Evolutionary conservation across 1,140 invertebrate genomes (phyloP).

Genomic region (Tetranychus urticae): DNA sequence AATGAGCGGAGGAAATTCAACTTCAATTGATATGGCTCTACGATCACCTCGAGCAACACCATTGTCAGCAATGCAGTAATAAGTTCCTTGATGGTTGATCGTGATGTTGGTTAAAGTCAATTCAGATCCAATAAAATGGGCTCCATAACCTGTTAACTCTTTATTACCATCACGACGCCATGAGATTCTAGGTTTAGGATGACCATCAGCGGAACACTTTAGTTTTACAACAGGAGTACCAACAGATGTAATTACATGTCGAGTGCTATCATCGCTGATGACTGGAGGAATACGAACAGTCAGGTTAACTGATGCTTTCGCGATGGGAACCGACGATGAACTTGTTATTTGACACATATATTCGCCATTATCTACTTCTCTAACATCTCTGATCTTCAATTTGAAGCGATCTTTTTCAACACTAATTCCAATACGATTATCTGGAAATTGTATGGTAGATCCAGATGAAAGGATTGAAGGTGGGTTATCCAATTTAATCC

Average conservation of each 20-base stretch:
- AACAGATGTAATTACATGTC: constrained; percentile 13
- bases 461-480: background rate
- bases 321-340: constrained; percentile 22
- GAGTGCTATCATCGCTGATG: constrained; percentile 74
- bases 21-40: constrained; percentile 64
- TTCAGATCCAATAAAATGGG: constrained; percentile 37
- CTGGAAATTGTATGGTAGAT: constrained; percentile 17
- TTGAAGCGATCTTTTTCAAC: background rate
- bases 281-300: constrained; percentile 39
- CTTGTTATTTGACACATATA: constrained; percentile 68
- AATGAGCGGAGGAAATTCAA: constrained; percentile 54
- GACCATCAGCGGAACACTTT: constrained; percentile 58
- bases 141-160: constrained; percentile 51
- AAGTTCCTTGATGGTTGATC: constrained; percentile 62
- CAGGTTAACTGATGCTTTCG: constrained; percentile 4
- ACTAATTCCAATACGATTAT: constrained; percentile 41
- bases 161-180: constrained; percentile 83
- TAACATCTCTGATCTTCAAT: constrained; percentile 74
- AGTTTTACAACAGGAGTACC: constrained; percentile 41
- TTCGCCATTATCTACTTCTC: constrained; percentile 68
- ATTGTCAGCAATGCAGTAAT: constrained; percentile 85
- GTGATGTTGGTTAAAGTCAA: constrained; percentile 37
- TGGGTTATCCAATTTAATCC: constrained; percentile 28
- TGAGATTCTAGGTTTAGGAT: constrained; percentile 43
- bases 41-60: constrained; percentile 56